phyloP scores from a whole-genome alignment of 1,140 invertebrate genomes.

The Ips nitidus region DNA sequence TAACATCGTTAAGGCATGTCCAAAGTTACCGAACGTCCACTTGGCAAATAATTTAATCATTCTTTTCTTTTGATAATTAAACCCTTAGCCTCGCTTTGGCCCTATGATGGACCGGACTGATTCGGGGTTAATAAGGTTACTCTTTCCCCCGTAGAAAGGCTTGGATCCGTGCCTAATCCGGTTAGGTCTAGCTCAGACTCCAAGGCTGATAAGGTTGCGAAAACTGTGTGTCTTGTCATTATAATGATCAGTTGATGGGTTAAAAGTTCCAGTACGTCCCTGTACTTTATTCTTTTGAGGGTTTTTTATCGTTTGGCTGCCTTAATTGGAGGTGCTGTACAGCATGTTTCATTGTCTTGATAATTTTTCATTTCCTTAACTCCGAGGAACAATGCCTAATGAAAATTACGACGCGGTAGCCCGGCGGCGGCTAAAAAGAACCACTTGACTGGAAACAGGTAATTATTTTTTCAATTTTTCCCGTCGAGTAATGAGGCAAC shows the following conservation, averaged over 20 bases:
- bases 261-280: not conserved
- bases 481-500: constrained; percentile 27
- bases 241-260: not conserved
- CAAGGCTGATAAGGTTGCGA: too few relatives aligned
- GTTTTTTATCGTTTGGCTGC: not conserved
- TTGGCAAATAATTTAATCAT: constrained; percentile 46
- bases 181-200: too few relatives aligned
- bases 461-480: constrained; percentile 43
- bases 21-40: constrained; percentile 44
- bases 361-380: constrained; percentile 44
- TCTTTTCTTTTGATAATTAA: constrained; percentile 52
- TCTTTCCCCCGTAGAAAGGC: constrained; percentile 2
- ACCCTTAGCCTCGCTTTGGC: constrained; percentile 46
- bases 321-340: constrained; percentile 42
- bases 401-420: constrained; percentile 38
- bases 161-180: not conserved
- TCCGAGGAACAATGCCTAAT: constrained; percentile 38
- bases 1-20: constrained; percentile 41
- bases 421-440: constrained; percentile 29
- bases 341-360: constrained; percentile 41
- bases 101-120: constrained; percentile 33
- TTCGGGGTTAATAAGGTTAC: constrained; percentile 27
- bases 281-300: not conserved
- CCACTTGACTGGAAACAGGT: constrained; percentile 39
- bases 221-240: not conserved